These are phyloP conservation scores for Strigops habroptila DNA, from an alignment of 2,113 vertebrate genomes.

Conservation along the genomic window DNA sequence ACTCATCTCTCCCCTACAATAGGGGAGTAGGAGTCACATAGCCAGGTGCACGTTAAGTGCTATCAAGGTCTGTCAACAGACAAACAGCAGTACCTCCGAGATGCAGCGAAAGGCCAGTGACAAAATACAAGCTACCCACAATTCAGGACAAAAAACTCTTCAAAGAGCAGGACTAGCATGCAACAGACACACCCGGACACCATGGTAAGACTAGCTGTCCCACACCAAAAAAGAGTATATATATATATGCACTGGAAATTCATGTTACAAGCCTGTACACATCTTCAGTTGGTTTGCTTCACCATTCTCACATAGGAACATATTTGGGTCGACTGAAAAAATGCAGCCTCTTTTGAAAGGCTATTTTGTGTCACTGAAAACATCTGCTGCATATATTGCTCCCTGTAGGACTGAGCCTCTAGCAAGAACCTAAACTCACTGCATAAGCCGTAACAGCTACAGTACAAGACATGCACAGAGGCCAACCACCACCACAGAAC, in stretches of 20 bases:
- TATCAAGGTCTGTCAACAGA: neutral
- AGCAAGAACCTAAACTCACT: neutral
- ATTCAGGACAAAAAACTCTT: neutral
- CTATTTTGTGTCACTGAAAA: constrained; percentile 13
- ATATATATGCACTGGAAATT: neutral
- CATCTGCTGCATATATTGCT: constrained; percentile 1
- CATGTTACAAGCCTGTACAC: neutral
- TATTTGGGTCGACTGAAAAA: neutral
- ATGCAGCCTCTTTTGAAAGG: neutral
- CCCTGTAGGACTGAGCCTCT: constrained; percentile 4
- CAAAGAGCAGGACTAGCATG: neutral
- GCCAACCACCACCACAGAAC: neutral
- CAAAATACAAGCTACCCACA: neutral
- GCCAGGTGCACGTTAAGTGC: fast-evolving
- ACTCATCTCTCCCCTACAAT: fast-evolving
- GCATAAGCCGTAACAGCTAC: neutral
- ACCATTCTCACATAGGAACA: neutral
- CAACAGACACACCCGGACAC: neutral
- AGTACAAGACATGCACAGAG: neutral
- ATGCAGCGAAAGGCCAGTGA: neutral
- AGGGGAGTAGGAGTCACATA: neutral
- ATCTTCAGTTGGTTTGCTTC: neutral
- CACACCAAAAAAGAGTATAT: neutral
- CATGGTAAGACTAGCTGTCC: neutral
- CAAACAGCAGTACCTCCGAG: neutral